Conservation (phyloP, 2,797 vertebrate species). For the Lepus townsendii region DNA sequence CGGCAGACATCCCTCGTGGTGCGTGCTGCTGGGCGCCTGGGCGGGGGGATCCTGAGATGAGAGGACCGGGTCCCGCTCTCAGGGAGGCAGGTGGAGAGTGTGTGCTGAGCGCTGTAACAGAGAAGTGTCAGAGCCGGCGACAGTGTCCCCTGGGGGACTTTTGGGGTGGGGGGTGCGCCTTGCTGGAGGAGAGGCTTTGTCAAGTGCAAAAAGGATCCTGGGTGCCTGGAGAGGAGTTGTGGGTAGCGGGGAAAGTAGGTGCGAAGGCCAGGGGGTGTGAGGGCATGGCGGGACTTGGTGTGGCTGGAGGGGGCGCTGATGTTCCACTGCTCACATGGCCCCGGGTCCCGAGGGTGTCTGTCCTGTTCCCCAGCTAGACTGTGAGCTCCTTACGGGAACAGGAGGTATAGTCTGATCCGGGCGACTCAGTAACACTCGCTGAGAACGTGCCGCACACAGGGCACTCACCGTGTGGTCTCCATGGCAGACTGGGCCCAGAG, state of each 20-base stretch:
- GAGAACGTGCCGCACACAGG: background rate
- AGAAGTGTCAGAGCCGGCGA: rapidly evolving
- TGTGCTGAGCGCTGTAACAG: background rate
- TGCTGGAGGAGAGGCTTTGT: background rate
- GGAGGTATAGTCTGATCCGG: background rate
- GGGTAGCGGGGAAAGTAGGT: background rate
- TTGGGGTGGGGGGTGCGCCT: background rate
- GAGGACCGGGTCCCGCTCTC: background rate
- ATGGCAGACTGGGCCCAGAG: background rate
- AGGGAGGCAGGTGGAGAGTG: background rate
- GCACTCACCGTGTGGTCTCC: background rate
- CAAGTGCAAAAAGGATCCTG: background rate
- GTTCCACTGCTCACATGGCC: background rate
- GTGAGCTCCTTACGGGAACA: background rate
- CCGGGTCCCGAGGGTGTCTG: background rate
- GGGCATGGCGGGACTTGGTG: background rate
- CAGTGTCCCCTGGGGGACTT: background rate
- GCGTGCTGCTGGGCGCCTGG: background rate
- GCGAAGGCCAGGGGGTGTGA: background rate
- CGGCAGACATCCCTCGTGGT: background rate
- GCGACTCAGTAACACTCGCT: background rate
- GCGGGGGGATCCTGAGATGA: background rate
- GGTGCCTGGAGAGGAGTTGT: background rate
- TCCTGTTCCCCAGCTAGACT: background rate
- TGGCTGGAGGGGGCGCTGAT: background rate